Evolutionary conservation across 2,113 vertebrate genomes (phyloP), one percentile per base, ranked within the genome.

Genomic region (Perca schrenkii): DNA sequence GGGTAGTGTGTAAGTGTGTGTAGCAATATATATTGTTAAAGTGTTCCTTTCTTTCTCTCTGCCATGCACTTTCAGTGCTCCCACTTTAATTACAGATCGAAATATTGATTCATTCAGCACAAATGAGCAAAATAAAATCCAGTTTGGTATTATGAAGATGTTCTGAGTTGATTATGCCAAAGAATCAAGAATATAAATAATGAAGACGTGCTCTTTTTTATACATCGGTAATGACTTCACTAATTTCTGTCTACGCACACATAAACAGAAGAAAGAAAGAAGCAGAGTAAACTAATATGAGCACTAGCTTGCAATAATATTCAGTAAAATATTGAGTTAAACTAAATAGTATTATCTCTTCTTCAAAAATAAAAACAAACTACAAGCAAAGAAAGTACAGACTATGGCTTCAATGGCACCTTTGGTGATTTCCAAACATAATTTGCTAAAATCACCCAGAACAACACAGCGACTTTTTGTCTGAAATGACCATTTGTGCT

Each of bases 401-500:
- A 54, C n/a, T 34, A 66, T 34, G 36, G 6, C 36, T 67, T 53
- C 56, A 62, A 22, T 40, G 10, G 47, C 15, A n/a, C 64, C 54
- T 36, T 61, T 25, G 58, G 2, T 58, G 54, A 54, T 81, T 76
- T 71, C 52, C 64, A 31, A 28, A 13, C 14, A 16, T 28, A 85
- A 90, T 82, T 74, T 72, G 25, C 49, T 22, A 22, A 77, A 75
- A 80, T 76, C 72, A 80, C 15, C 53, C 46, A 36, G 25, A 71
- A 67, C 40, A 79, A 36, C 62, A 70, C 56, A 76, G n/a, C 0
- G 0, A 7, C 46, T 73, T 77, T 70, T 53, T 0, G 10, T 56
- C 65, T 66, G 7, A 83, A 89, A 86, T 83, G 82, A 89, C 69
- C 75, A 85, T 89, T 91, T 80, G 52, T 13, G 22, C 69, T 88